Percentiles rank a stretch among this genome's conserved stretches.
phyloP scores from a whole-genome alignment of 1,140 invertebrate species.

The Macrotrachela quadricornifera region DNA sequence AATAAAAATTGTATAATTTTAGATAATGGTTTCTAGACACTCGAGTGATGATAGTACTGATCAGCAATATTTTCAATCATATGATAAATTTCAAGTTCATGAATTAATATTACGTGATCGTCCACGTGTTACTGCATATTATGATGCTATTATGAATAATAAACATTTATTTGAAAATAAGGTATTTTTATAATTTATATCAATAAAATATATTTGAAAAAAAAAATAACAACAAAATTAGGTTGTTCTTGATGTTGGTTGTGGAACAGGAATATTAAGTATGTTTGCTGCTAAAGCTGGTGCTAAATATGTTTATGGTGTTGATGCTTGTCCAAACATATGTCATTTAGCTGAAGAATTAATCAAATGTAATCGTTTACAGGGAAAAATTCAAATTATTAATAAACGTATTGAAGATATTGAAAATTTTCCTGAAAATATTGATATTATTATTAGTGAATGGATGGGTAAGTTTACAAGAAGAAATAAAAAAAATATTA shows the following conservation, averaged over 20 bases:
- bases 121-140: slow-evolving; percentile 11
- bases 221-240: slow-evolving; percentile 18
- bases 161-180: slow-evolving; percentile 21
- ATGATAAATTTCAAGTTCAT: slow-evolving; percentile 5
- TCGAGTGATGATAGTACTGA: too few relatives aligned
- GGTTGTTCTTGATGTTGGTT: slow-evolving; percentile 78
- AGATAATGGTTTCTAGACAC: too few relatives aligned
- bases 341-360: slow-evolving; percentile 76
- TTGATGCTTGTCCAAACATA: slow-evolving; percentile 93
- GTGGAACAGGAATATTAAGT: slow-evolving; percentile 65
- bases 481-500: too few relatives aligned
- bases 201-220: background rate
- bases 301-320: slow-evolving; percentile 82
- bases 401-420: slow-evolving; percentile 97
- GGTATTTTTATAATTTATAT: background rate
- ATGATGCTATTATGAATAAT: slow-evolving; percentile 25
- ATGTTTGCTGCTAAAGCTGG: slow-evolving; percentile 96
- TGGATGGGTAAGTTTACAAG: slow-evolving; percentile 54
- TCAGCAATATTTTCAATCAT: background rate
- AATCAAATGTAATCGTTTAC: slow-evolving; percentile 59
- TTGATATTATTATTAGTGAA: slow-evolving; percentile 93
- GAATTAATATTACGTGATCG: slow-evolving; percentile 2
- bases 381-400: slow-evolving; percentile 53
- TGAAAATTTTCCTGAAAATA: slow-evolving; percentile 62
- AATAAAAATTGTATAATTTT: too few relatives aligned